Conservation (phyloP, 2,888 invertebrate species). For the Sarcophaga carnaria region DNA sequence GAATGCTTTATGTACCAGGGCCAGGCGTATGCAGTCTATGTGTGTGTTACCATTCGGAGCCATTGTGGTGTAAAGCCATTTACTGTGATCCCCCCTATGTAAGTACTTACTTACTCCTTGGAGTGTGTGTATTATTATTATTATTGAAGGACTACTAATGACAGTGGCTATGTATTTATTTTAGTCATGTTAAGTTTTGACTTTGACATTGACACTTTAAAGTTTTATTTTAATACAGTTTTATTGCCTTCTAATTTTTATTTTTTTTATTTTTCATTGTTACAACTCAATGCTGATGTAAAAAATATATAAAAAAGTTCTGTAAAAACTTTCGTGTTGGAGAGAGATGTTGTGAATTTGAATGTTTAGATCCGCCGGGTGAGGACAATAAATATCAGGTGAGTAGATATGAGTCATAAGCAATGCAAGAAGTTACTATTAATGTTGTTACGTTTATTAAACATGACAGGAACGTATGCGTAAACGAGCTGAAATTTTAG, state of each 20-base stretch:
- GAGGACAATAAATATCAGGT: slow-evolving; percentile 85
- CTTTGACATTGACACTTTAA: slow-evolving; percentile 60
- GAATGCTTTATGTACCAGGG: slow-evolving; percentile 91
- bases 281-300: neutral
- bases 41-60: slow-evolving; percentile 92
- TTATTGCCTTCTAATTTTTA: slow-evolving; percentile 24
- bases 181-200: slow-evolving; percentile 10
- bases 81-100: slow-evolving; percentile 94
- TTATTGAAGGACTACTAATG: slow-evolving; percentile 31
- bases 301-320: slow-evolving; percentile 83
- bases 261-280: slow-evolving; percentile 15
- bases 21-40: slow-evolving; percentile 92
- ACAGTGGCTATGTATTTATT: slow-evolving; percentile 4
- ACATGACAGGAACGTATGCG: slow-evolving; percentile 83
- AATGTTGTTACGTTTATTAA: neutral
- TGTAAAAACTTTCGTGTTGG: slow-evolving; percentile 93
- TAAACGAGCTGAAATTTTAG: slow-evolving; percentile 84
- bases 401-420: slow-evolving; percentile 25
- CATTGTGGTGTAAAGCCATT: slow-evolving; percentile 93
- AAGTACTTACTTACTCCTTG: slow-evolving; percentile 81
- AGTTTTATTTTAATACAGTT: slow-evolving; percentile 11
- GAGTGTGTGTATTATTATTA: neutral
- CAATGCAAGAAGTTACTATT: too few relatives aligned
- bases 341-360: slow-evolving; percentile 93
- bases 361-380: slow-evolving; percentile 91